Evolutionary conservation across 2,113 vertebrate species (phyloP).

Genomic region (Asarcornis scutulata): DNA sequence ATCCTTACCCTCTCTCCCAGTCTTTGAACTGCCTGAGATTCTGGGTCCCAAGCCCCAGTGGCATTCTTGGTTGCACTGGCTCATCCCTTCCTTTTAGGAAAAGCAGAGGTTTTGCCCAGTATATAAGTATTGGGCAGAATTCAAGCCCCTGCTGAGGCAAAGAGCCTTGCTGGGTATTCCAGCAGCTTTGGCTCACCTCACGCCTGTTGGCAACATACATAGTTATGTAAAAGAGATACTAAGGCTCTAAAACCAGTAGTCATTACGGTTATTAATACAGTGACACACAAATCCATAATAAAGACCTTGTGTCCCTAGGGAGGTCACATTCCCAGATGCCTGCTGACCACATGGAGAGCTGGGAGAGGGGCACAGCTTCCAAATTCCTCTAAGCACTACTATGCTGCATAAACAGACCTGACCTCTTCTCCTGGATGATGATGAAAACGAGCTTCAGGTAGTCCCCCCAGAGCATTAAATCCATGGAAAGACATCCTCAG

Average conservation of each 20-base stretch:
- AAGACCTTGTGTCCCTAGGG: not conserved
- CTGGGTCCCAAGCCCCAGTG: not conserved
- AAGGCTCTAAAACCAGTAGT: conserved; percentile 25
- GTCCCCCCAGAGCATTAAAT: not conserved
- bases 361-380: not conserved
- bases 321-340: not conserved
- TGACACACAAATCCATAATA: not conserved
- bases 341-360: not conserved
- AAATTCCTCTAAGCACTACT: not conserved
- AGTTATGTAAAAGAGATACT: conserved; percentile 21
- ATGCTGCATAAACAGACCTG: not conserved
- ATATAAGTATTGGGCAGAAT: not conserved
- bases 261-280: conserved; percentile 8
- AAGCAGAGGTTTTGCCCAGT: not conserved
- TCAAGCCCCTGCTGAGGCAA: not conserved
- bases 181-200: conserved; percentile 16
- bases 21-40: not conserved
- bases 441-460: not conserved
- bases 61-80: rapidly evolving
- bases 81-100: not conserved
- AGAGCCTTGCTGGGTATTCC: not conserved
- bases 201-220: not conserved
- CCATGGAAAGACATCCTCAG: not conserved
- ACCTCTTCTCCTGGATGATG: not conserved
- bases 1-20: not conserved